Evolutionary conservation across 2,113 vertebrate genomes (phyloP), one percentile per base, ranked within the genome.

Genomic region (Bos indicus): DNA sequence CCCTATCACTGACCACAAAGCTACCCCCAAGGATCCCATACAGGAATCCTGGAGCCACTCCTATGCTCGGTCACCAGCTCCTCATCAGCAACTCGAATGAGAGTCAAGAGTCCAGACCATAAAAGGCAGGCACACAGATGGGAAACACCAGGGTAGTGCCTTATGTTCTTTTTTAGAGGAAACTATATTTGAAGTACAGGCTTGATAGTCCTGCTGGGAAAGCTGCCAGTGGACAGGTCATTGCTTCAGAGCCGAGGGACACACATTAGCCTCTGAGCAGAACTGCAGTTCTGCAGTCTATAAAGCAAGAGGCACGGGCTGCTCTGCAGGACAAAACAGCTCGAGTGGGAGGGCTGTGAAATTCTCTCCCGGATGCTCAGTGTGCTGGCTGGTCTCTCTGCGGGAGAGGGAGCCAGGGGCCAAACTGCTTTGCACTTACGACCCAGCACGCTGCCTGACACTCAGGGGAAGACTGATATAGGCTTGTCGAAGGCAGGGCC

Each of bases 131-230:
- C 86, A 9, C 85, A 60, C 60, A 59, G 48, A 46, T 82, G 77
- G 93, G 52, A 80, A 86, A 74, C 74, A 85, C 71, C 48, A 57
- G 59, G 30, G 74, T 12, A 91, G 48, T 43, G 21, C 40, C 40
- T 77, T 54, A 59, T 52, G 93, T 85, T 87, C 17, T 89, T 71
- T 96, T 90, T 92, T 36, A 78, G 87, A 71, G 56, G 62, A 88
- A 87, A 84, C 71, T 83, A 77, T 82, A 59, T 89, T 43, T 80
- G 93, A 97, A 96, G 52, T 25, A 13, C 36, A 88, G 95, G 52
- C 40, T 95, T 90, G 64, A 56, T 74, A n/a, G 56, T 97, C 36
- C 52, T 93, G 60, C 56, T 60, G 77, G 52, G 78, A 90, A 62
- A 93, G 67, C 78, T 81, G 64, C 92, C 88, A 77, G 67, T 1